Percentiles rank a stretch among this genome's conserved stretches.
These are phyloP conservation scores for Cryptosula pallasiana DNA, from an alignment of 2,888 invertebrate species.

Conservation along the genomic window DNA sequence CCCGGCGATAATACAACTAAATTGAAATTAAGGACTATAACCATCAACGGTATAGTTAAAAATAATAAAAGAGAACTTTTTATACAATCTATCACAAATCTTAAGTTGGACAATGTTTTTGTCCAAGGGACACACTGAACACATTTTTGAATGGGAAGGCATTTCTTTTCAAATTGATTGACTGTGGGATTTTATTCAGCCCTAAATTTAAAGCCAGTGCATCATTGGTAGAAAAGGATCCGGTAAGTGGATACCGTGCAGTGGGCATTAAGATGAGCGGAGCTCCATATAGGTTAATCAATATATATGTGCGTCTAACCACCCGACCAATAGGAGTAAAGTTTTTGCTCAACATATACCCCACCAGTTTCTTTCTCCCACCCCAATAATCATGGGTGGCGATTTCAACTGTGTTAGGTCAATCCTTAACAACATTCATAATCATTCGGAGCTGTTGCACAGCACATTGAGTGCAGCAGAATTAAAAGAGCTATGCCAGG, in stretches of 20 bases:
- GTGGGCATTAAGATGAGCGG: not conserved
- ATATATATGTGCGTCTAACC: not conserved
- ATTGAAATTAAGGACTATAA: not conserved
- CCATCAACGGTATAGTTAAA: not conserved
- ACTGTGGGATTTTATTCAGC: not conserved
- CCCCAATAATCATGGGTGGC: not conserved
- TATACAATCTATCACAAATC: not conserved
- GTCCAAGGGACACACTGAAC: not conserved
- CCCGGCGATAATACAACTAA: too few relatives aligned
- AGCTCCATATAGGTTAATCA: not conserved
- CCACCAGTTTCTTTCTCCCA: not conserved
- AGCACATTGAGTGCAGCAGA: not conserved
- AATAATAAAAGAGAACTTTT: not conserved
- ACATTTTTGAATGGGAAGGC: not conserved
- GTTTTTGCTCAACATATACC: not conserved
- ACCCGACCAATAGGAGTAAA: not conserved
- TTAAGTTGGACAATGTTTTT: not conserved
- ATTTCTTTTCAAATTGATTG: not conserved
- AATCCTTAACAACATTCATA: not conserved
- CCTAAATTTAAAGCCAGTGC: not conserved
- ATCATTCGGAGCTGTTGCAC: too few relatives aligned
- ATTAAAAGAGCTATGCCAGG: not conserved
- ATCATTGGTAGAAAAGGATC: too few relatives aligned
- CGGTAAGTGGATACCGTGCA: not conserved
- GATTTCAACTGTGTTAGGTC: not conserved